Evolutionary conservation across 92 coral and sea anemone genomes (phyloP), one percentile per base, ranked within the genome.

Genomic region (Phenganax marumi): DNA sequence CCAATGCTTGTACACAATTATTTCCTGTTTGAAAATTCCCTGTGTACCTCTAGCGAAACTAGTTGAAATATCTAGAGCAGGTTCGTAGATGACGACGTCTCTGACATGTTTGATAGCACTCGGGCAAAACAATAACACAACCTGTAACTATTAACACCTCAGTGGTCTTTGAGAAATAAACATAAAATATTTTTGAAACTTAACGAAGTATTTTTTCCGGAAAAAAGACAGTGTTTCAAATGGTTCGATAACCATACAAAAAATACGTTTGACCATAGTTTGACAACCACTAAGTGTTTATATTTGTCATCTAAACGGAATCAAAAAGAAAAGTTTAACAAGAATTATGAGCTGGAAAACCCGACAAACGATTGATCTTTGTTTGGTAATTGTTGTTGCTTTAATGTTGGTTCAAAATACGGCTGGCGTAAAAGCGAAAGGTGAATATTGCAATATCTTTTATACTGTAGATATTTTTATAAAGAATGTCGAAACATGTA

Each of bases 41-140:
- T 33, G 5, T 33, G 5, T 33, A 33, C 2, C 43, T 33, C 43
- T 33, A 33, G 43, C 43, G 43, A 33, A 33, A 33, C 43, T 33
- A 33, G 43, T 33, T 33, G 43, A 33, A 33, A 1, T 33, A 33
- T 33, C 43, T 33, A 5, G 43, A 33, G 43, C 43, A 33, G 43
- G 43, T 33, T 33, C 43, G 43, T 5, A 33, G 43, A 33, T 33
- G 43, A 33, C 43, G 43, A 26, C 68, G 68, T 23, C 43, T 66
- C 17, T 25, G 1, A 25, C 19, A 66, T 66, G 72, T 66, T 66
- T 66, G 49, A 66, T 49, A 2, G 72, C 68, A 62, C 49, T 66
- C n/a, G 18, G 43, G 6, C 49, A 66, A 66, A 66, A 66, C 72
- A 66, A 66, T 66, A 33, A 66, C 23, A 33, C 49, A 66, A 66